Conservation (phyloP, 2,888 invertebrate genomes). For the Nesidiocoris tenuis region DNA sequence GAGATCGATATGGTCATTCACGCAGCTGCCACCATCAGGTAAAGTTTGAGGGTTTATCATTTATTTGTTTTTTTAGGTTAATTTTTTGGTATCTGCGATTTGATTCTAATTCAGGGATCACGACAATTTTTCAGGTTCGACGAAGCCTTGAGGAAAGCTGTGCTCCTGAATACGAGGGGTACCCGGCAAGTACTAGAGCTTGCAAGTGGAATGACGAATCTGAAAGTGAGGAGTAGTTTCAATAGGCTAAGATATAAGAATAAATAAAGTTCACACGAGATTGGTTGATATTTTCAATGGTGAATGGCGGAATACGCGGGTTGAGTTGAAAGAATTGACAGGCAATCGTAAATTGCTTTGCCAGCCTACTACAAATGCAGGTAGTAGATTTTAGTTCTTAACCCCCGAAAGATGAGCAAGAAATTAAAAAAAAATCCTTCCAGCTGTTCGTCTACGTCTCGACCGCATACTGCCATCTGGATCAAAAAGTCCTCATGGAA, state of each 20-base stretch:
- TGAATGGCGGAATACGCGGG: not conserved
- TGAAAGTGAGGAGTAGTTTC: conserved; percentile 60
- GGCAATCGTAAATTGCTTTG: too few species aligned
- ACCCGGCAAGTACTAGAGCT: conserved; percentile 84
- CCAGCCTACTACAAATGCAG: too few species aligned
- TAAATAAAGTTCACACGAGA: not conserved
- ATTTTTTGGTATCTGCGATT: too few species aligned
- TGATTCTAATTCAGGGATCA: too few species aligned
- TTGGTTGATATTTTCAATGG: not conserved
- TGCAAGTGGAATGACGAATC: conserved; percentile 70
- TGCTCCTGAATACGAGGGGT: conserved; percentile 87
- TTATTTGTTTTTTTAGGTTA: too few species aligned
- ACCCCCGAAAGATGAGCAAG: too few species aligned
- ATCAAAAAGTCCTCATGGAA: conserved; percentile 75
- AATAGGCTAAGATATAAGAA: not conserved
- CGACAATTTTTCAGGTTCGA: too few species aligned
- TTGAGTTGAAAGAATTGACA: too few species aligned
- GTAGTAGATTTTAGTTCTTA: too few species aligned
- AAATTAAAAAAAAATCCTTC: conserved; percentile 3
- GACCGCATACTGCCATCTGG: conserved; percentile 90
- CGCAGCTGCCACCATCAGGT: conserved; percentile 63
- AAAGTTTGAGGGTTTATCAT: too few species aligned
- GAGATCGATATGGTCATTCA: conserved; percentile 86
- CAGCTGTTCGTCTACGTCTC: conserved; percentile 81
- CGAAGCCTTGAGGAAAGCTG: conserved; percentile 84